These are phyloP conservation scores for Urophycis tenuis DNA, from an alignment of 2,797 vertebrate species.

Conservation along the genomic window DNA sequence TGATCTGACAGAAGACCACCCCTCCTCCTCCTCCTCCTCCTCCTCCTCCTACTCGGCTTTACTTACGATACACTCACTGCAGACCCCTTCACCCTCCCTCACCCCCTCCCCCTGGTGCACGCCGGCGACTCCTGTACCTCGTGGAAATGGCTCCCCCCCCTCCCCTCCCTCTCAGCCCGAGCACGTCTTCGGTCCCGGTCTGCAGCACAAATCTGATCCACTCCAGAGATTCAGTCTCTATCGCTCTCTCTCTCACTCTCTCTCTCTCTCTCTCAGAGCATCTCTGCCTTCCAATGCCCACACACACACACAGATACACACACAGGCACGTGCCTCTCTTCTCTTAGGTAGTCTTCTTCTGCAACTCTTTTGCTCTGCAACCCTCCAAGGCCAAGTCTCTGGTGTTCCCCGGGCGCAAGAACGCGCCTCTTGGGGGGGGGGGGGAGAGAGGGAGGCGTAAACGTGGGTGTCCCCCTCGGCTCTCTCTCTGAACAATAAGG, in stretches of 20 bases:
- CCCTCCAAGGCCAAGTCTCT: conserved; percentile 6
- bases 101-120: conserved; percentile 19
- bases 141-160: conserved; percentile 42
- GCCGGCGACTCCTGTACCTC: conserved; percentile 33
- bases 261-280: conserved; percentile 1
- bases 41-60: conserved; percentile 29
- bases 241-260: conserved; percentile 6
- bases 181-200: conserved; percentile 21
- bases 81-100: conserved; percentile 48
- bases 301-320: conserved; percentile 3
- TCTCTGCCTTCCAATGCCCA: background rate
- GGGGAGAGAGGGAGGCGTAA: background rate
- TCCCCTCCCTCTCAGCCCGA: conserved; percentile 31
- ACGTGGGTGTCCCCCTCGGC: conserved; percentile 23
- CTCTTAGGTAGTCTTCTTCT: conserved; percentile 24
- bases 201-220: conserved; percentile 54
- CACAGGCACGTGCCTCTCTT: conserved; percentile 33
- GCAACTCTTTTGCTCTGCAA: conserved; percentile 23
- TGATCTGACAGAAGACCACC: conserved; percentile 45
- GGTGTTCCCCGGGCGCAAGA: background rate
- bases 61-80: conserved; percentile 63
- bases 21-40: conserved; percentile 26
- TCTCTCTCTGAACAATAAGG: conserved; percentile 33
- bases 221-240: background rate
- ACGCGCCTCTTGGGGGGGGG: conserved; percentile 13